A percentile compares a stretch with the other conserved stretches of the same genome.
phyloP scores from a whole-genome alignment of 2,113 vertebrate genomes.

The Microcebus ravelobensis region DNA sequence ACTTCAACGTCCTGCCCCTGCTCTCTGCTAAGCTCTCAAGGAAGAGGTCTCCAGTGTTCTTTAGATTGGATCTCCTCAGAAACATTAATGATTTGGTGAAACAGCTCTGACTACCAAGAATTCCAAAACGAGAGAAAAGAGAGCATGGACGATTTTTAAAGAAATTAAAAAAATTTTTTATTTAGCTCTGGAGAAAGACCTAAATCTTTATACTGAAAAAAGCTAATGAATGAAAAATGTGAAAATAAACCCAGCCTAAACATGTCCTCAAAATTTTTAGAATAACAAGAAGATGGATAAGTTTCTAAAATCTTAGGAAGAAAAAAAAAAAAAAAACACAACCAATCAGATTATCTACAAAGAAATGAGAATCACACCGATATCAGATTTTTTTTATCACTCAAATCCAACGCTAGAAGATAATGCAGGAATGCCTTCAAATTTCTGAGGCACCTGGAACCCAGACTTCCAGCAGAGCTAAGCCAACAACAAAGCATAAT shows the following conservation, averaged over 20 bases:
- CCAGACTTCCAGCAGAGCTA: neutral
- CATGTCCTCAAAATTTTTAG: neutral
- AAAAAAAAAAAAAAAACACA: neutral
- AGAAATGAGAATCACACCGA: neutral
- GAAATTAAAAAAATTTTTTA: neutral
- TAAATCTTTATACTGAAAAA: neutral
- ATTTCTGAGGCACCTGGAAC: neutral
- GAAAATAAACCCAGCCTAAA: neutral
- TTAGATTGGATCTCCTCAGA: neutral
- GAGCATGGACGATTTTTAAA: neutral
- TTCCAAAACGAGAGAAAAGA: neutral
- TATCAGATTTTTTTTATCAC: neutral
- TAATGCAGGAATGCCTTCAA: neutral
- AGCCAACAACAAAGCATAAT: neutral
- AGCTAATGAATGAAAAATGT: neutral
- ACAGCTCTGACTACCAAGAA: neutral
- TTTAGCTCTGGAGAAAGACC: neutral
- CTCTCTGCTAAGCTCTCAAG: neutral
- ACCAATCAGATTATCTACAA: neutral
- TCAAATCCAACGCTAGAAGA: neutral
- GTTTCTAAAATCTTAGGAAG: neutral
- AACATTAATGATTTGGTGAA: neutral
- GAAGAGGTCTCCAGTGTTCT: rapidly evolving
- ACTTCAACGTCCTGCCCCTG: neutral
- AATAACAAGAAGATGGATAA: neutral